Base-by-base conservation (phyloP, 2,888 invertebrate species). In the Lasioglossum zephyrum region DNA sequence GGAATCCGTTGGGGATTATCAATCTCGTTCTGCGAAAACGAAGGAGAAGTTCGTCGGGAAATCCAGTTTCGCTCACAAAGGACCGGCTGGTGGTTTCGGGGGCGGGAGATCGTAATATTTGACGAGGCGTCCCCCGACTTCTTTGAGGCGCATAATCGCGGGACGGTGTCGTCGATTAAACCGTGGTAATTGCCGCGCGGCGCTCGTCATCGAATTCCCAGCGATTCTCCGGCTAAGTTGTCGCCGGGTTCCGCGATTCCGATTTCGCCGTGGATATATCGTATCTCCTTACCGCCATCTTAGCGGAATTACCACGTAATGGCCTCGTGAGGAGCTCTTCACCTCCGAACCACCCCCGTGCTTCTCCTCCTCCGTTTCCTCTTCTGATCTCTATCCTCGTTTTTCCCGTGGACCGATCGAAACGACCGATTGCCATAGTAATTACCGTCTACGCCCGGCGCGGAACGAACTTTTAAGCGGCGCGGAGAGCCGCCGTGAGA, bases 301-400 rank as follows among this genome's bases (percentile, higher is more conserved):
- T 91, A 88, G 84, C 85, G 85, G 82, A 89, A 89, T 89, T 89
- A 89, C 82, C 76, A 47, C 79, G 82, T 91, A 90, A 90, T 89
- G 82, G 85, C 76, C 79, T 60, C 53, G 36, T 22, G 53, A 41
- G 41, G 11, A 57, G 31, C 79, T 77, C 81, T 75, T 77, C 66
- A 69, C 78, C 57, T 79, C 47, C 53, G 53, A 53, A 53, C 53
- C 53, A 53, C 9, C 22, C 9, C 53, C 9, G 22, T 53, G n/a
- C 53, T n/a, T n/a, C 53, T 53, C 22, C 53, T 4, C 3, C 53
- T 9, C 9, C 22, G 2, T 18, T 8, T 53, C 22, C 72, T 53
- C 53, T 9, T n/a, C 53, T 70, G 79, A 86, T 88, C 77, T 76
- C 81, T 81, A 81, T 75, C 77, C 72, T 26, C 85, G 60, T 79